Conservation (phyloP, 1,140 invertebrate species). For the Zaprionus africanus region DNA sequence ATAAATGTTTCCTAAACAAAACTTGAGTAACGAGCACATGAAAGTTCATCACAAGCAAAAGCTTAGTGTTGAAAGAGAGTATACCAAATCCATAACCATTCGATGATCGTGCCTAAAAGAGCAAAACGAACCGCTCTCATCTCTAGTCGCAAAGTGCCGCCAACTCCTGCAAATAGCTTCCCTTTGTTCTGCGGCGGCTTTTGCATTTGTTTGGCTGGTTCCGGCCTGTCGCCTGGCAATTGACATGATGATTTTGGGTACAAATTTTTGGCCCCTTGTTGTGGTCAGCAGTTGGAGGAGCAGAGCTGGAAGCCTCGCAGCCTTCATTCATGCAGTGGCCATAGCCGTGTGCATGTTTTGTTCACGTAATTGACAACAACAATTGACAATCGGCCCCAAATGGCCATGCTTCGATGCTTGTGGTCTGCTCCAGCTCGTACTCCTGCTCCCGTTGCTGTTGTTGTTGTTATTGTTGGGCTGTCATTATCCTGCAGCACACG, state of each 20-base stretch:
- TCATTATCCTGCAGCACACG: conserved; percentile 68
- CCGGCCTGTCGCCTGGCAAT: conserved; percentile 42
- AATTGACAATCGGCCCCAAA: conserved; percentile 71
- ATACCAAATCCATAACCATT: not conserved
- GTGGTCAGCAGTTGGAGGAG: conserved; percentile 39
- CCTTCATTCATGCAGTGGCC: conserved; percentile 47
- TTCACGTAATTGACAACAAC: conserved; percentile 80
- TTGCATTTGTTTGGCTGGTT: conserved; percentile 66
- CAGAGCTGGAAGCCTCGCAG: conserved; percentile 6
- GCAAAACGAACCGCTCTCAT: not conserved
- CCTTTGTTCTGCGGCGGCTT: conserved; percentile 68
- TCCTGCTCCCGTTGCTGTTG: conserved; percentile 24
- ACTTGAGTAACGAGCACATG: too few species aligned
- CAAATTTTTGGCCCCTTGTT: conserved; percentile 63
- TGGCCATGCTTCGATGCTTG: conserved; percentile 41
- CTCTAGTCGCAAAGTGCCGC: conserved; percentile 9
- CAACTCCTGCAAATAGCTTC: conserved; percentile 25
- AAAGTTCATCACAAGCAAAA: too few species aligned
- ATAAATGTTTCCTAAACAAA: too few species aligned
- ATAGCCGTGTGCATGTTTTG: conserved; percentile 65
- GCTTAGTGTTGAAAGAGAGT: too few species aligned
- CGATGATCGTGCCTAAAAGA: not conserved
- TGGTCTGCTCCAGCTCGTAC: conserved; percentile 31
- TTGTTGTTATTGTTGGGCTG: conserved; percentile 53
- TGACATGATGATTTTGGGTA: conserved; percentile 67